These are phyloP conservation scores for Mesaphorura yosii DNA, from an alignment of 1,140 invertebrate genomes.

Conservation along the genomic window DNA sequence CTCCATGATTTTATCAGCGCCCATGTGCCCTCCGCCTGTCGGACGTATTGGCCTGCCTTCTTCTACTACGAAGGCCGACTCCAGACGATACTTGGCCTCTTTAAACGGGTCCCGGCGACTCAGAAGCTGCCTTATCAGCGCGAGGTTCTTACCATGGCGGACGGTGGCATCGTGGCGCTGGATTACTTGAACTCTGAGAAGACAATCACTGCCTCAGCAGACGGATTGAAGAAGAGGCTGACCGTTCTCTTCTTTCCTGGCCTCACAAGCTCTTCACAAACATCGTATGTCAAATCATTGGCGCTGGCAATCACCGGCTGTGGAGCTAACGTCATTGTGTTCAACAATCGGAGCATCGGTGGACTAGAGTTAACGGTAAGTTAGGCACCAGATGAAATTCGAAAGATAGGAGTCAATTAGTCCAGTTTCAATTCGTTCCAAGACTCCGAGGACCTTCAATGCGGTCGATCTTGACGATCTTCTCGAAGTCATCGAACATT, in stretches of 20 bases:
- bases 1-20: constrained; percentile 17
- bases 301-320: constrained; percentile 51
- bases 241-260: constrained; percentile 59
- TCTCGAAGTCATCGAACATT: constrained; percentile 56
- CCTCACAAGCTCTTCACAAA: constrained; percentile 58
- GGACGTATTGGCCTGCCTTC: constrained; percentile 70
- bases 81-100: constrained; percentile 63
- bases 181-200: constrained; percentile 53
- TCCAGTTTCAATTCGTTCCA: neutral
- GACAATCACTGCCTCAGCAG: constrained; percentile 34
- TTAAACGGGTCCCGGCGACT: constrained; percentile 42
- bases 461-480: constrained; percentile 69
- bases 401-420: constrained; percentile 35
- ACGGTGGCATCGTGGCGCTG: constrained; percentile 70
- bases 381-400: constrained; percentile 46
- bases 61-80: constrained; percentile 73
- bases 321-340: constrained; percentile 60
- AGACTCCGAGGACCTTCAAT: constrained; percentile 68
- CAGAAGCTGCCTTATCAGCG: constrained; percentile 38
- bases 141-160: constrained; percentile 59
- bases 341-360: constrained; percentile 66
- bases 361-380: constrained; percentile 51
- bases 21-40: constrained; percentile 52
- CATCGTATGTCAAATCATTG: constrained; percentile 69
- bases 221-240: neutral